phyloP scores from a whole-genome alignment of 2,113 vertebrate genomes.

The Mormoops blainvillei region DNA sequence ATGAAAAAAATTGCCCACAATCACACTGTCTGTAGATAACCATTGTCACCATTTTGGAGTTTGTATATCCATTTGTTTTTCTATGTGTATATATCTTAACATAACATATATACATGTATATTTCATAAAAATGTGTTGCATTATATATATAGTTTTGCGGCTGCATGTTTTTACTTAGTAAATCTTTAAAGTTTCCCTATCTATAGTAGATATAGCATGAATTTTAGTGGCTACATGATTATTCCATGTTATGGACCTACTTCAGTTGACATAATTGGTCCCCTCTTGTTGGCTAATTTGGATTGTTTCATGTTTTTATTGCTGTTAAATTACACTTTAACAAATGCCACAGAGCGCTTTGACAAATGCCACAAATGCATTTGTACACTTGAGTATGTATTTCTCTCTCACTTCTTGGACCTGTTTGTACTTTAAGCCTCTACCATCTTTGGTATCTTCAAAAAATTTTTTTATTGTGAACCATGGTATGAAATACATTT shows the following conservation, averaged over 20 bases:
- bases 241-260: background rate
- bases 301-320: background rate
- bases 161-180: constrained; percentile 1
- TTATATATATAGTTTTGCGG: background rate
- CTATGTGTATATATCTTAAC: background rate
- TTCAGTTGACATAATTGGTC: background rate
- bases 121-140: background rate
- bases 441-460: background rate
- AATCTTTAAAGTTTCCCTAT: background rate
- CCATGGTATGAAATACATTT: constrained; percentile 6
- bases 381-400: background rate
- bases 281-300: background rate
- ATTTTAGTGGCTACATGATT: background rate
- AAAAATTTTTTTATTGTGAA: background rate
- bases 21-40: background rate
- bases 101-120: background rate
- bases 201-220: background rate
- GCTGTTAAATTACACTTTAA: background rate
- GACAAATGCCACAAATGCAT: background rate
- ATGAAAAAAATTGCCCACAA: background rate
- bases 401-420: background rate
- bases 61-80: background rate
- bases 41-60: background rate
- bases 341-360: background rate
- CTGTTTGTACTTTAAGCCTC: background rate